A percentile compares a stretch with the other conserved stretches of the same genome.
Evolutionary conservation across 2,888 invertebrate genomes (phyloP).

Genomic region (Drymonia ruficornis): DNA sequence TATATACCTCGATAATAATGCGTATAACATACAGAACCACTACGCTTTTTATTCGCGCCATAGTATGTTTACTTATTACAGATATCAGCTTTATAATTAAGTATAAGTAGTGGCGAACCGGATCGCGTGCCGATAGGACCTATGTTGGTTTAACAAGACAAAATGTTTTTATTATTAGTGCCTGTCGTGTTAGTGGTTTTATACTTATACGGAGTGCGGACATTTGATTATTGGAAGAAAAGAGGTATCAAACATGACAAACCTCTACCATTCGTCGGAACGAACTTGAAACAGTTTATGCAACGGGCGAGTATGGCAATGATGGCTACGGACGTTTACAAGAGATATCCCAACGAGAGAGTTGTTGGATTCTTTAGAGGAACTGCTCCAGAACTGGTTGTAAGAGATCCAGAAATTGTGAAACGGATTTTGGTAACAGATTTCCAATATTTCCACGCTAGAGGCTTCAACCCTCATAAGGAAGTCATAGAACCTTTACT

Average conservation of each 20-base stretch:
- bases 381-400: slow-evolving; percentile 60
- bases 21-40: not conserved
- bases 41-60: not conserved
- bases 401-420: slow-evolving; percentile 69
- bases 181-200: slow-evolving; percentile 41
- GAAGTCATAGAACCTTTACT: slow-evolving; percentile 66
- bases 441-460: slow-evolving; percentile 63
- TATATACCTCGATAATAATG: too few species aligned
- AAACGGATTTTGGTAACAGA: slow-evolving; percentile 68
- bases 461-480: slow-evolving; percentile 65
- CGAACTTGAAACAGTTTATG: slow-evolving; percentile 57
- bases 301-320: slow-evolving; percentile 66
- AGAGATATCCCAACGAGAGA: slow-evolving; percentile 67
- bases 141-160: slow-evolving; percentile 21
- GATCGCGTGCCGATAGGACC: slow-evolving; percentile 10
- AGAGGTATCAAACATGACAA: slow-evolving; percentile 66
- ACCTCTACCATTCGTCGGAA: slow-evolving; percentile 64
- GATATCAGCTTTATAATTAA: not conserved
- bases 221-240: slow-evolving; percentile 67
- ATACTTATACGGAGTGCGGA: slow-evolving; percentile 61
- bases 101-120: slow-evolving; percentile 19
- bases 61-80: not conserved
- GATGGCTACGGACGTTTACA: slow-evolving; percentile 62
- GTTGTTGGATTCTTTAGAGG: slow-evolving; percentile 70
- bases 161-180: slow-evolving; percentile 48